Base-by-base conservation (phyloP, 2,888 invertebrate genomes). In the Melanostoma mellinum region DNA sequence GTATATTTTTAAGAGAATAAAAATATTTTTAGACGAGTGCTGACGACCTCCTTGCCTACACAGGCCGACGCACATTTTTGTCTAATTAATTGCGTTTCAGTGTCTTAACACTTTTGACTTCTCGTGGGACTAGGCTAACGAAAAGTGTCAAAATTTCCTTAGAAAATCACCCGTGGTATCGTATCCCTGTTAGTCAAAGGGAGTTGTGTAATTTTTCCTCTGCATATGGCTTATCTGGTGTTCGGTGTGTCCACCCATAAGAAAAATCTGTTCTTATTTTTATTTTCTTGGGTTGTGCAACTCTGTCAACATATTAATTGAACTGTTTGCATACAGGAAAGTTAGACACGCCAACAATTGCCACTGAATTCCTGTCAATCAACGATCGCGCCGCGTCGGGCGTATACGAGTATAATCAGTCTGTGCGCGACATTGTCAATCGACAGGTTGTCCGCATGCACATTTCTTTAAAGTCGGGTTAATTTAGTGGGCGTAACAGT, bases 41-140 rank as follows among this genome's bases (percentile, higher is more conserved):
- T 20, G 20, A 50, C 58, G 10, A 48, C 52, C 60, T 35, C 60
- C 36, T 58, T 50, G 48, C 36, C 30, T 67, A 50, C 35, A 50
- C 38, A 73, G 46, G 60, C 61, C 48, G 73, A 76, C 60, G 67
- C 71, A 81, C 60, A 72, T 61, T 72, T 77, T 76, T 68, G 60
- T 61, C 81, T 81, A 81, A 81, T 81, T 81, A 81, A 81, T 76
- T 76, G 81, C 81, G 61, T 76, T 81, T 72, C 72, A 76, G 67
- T 72, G 61, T 76, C 61, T 58, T 20, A 63, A 63, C 42, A 63
- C n/a, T 79, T 74, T 74, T 73, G 58, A 55, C 55, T 79, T 48
- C 56, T 63, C 40, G 60, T 48, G 58, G 68, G 42, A 58, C 69
- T 35, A 68, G 9, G 44, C 74, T 6, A 36, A 44, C 33, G 44